Base-by-base conservation (phyloP, 2,888 invertebrate species). In the Emmelina monodactyla region DNA sequence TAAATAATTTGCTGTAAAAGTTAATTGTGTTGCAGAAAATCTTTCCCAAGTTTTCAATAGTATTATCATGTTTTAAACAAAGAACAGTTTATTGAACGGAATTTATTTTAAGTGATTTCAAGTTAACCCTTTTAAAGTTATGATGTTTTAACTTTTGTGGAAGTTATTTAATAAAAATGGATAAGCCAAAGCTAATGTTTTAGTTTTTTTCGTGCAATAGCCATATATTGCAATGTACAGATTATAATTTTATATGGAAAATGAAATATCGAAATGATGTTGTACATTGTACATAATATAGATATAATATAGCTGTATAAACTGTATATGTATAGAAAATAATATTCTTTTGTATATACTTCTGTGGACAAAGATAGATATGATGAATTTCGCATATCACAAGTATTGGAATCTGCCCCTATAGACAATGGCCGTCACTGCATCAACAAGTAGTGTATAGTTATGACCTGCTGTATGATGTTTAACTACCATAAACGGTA, bases 101-200 rank as follows among this genome's bases (percentile, higher is more conserved):
- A n/a, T n/a, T n/a, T n/a, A n/a, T n/a, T 29, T 29, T 10, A 16
- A 28, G 15, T 28, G 12, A 33, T 11, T 5, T 33, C 28, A 16
- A 28, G 25, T 28, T 11, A 33, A 16, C 28, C 33, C 28, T n/a
- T n/a, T n/a, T n/a, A n/a, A n/a, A n/a, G n/a, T n/a, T n/a, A n/a
- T n/a, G n/a, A n/a, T n/a, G n/a, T n/a, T n/a, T n/a, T 12, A 19
- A 16, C 19, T 32, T 19, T 7, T 25, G n/a, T 25, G 11, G 11
- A 7, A 10, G 25, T 25, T 9, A 9, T 25, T 25, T 25, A 25
- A 11, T 25, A 25, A 48, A 70, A 67, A 73, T 69, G 62, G 67
- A 68, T 72, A 75, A 76, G 73, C 78, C 78, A 78, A 78, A 79
- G 78, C 69, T 75, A 71, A 64, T 70, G 57, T 69, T 64, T 70